These are phyloP conservation scores for Apolygus lucorum DNA, from an alignment of 1,140 invertebrate species.

Conservation along the genomic window DNA sequence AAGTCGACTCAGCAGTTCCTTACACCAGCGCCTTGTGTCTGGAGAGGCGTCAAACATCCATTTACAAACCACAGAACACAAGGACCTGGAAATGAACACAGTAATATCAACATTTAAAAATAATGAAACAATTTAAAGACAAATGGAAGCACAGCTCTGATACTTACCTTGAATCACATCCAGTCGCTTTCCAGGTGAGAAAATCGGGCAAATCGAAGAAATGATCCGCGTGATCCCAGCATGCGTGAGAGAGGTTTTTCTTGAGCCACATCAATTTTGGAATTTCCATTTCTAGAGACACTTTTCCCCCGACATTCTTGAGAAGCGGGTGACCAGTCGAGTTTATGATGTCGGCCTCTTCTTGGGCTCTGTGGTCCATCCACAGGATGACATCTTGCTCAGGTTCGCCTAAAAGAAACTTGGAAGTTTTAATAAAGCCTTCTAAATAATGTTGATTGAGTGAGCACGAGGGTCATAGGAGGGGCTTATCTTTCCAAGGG, in stretches of 20 bases:
- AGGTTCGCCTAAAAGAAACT: constrained; percentile 41
- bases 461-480: no score
- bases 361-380: constrained; percentile 88
- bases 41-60: constrained; percentile 74
- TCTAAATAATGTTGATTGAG: no score
- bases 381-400: constrained; percentile 87
- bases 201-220: constrained; percentile 93
- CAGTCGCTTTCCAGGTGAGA: constrained; percentile 85
- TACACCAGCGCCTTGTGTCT: constrained; percentile 57
- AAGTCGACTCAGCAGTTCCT: constrained; percentile 61
- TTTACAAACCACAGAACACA: constrained; percentile 89
- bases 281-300: constrained; percentile 91
- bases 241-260: constrained; percentile 54
- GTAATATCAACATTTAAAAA: constrained; percentile 4
- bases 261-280: constrained; percentile 95
- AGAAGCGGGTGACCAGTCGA: constrained; percentile 62
- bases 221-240: constrained; percentile 58
- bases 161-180: constrained; percentile 54
- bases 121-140: no score
- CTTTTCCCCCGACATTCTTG: constrained; percentile 78
- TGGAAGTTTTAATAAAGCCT: no score
- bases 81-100: constrained; percentile 53
- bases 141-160: constrained; percentile 15
- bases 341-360: constrained; percentile 78
- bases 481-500: no score